Evolutionary conservation across 2,888 invertebrate species (phyloP).

Genomic region (Coleophora deauratella): DNA sequence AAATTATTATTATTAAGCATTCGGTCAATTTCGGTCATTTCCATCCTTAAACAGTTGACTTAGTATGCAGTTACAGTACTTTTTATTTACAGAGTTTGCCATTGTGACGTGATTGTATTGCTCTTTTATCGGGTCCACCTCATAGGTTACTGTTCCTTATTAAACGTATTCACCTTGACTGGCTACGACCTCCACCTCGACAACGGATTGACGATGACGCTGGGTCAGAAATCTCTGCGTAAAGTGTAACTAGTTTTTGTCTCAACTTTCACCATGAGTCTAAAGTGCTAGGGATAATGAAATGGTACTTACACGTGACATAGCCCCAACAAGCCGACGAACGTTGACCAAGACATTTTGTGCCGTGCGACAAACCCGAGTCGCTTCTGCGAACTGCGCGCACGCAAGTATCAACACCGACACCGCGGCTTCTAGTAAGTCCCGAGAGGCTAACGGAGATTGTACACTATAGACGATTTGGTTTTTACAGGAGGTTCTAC

Average conservation of each 20-base stretch:
- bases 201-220: neutral
- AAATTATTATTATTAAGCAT: too few species aligned
- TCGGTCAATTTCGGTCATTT: too few species aligned
- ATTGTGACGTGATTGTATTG: neutral
- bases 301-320: constrained; percentile 50
- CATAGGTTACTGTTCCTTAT: neutral
- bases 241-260: neutral
- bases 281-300: constrained; percentile 6
- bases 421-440: neutral
- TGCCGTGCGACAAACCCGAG: constrained; percentile 34
- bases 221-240: too few species aligned
- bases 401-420: constrained; percentile 1
- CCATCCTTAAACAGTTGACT: too few species aligned
- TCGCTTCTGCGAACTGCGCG: constrained; percentile 31
- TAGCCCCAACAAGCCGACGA: constrained; percentile 46
- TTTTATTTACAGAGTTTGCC: neutral
- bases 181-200: neutral
- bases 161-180: neutral
- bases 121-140: neutral
- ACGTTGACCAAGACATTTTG: constrained; percentile 32
- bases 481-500: too few species aligned
- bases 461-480: too few species aligned
- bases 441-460: too few species aligned
- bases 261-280: neutral
- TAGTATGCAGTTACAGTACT: too few species aligned